Evolutionary conservation across 2,113 vertebrate species (phyloP), one percentile per base, ranked within the genome.

Genomic region (Crocuta crocuta): DNA sequence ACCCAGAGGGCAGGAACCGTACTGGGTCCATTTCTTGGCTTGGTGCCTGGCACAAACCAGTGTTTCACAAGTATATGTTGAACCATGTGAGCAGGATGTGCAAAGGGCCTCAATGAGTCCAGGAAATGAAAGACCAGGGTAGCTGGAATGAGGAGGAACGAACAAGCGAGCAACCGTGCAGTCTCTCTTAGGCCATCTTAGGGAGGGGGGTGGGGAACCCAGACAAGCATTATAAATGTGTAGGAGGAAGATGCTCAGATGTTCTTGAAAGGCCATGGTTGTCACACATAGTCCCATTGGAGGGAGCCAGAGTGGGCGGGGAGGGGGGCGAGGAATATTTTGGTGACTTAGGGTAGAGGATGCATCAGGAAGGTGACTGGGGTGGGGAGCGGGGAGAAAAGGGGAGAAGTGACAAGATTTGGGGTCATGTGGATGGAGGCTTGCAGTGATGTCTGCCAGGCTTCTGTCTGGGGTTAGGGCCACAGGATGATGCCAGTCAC

Each of bases 351-450:
- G 63, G 53, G 39, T 26, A 50, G 33, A 70, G 17, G 68, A 45
- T 7, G 53, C 63, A 13, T 73, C 84, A 28, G 65, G 33, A 53
- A 82, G 2, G 43, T 58, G 50, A 23, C 28, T 63, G 33, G 35
- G 28, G 45, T 9, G 15, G 3, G 2, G n/a, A n/a, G n/a, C n/a
- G n/a, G 17, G 9, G 21, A 16, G 39, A 15, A 35, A 31, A 26
- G 11, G 58, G 55, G 26, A 84, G 39, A 95, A 73, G 0, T 43
- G 82, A 43, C 55, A 95, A 35, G 58, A 81, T 33, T 76, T 84
- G 86, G 58, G 33, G 4, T 70, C 39, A 0, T 33, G 4, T 28
- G 33, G 50, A 31, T 48, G 24, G 0, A 1, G 43, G 5, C 3
- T 26, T 2, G 7, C 9, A 45, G 19, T 15, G 9, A 35, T 24